A percentile compares a stretch with the other conserved stretches of the same genome.
phyloP scores from a whole-genome alignment of 2,888 invertebrate species.

The Ennomos fuscantarius region DNA sequence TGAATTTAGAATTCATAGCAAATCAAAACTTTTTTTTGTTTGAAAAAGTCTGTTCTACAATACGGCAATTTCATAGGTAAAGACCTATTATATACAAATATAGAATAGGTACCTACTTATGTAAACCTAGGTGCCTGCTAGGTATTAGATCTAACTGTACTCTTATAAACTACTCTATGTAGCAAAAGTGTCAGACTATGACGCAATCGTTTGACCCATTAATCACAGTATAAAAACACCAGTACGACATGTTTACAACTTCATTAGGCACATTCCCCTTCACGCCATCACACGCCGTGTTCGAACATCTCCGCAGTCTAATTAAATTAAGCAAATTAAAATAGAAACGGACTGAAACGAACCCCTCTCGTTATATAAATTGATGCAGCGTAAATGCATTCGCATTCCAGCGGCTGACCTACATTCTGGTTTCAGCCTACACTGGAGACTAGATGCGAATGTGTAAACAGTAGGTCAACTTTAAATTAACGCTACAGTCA shows the following conservation, averaged over 20 bases:
- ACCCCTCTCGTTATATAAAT: constrained; percentile 39
- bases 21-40: too few relatives aligned
- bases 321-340: constrained; percentile 33
- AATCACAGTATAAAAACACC: neutral
- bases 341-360: constrained; percentile 42
- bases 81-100: too few relatives aligned
- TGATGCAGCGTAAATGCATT: constrained; percentile 35
- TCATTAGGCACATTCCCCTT: constrained; percentile 16
- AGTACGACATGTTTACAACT: constrained; percentile 9
- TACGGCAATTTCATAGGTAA: too few relatives aligned
- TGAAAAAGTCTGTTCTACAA: too few relatives aligned
- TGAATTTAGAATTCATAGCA: too few relatives aligned
- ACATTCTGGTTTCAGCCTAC: constrained; percentile 46
- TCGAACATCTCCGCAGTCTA: constrained; percentile 23
- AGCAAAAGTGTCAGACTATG: too few relatives aligned
- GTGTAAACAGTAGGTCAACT: constrained; percentile 14
- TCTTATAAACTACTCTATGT: too few relatives aligned
- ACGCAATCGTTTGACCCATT: too few relatives aligned
- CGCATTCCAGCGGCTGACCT: constrained; percentile 53
- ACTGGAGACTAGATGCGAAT: constrained; percentile 35
- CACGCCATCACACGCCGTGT: constrained; percentile 14
- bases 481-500: neutral
- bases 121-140: too few relatives aligned
- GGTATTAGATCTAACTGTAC: too few relatives aligned
- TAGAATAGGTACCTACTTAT: too few relatives aligned